Conservation (phyloP, 2,888 invertebrate genomes). For the Synanthedon myopaeformis region DNA sequence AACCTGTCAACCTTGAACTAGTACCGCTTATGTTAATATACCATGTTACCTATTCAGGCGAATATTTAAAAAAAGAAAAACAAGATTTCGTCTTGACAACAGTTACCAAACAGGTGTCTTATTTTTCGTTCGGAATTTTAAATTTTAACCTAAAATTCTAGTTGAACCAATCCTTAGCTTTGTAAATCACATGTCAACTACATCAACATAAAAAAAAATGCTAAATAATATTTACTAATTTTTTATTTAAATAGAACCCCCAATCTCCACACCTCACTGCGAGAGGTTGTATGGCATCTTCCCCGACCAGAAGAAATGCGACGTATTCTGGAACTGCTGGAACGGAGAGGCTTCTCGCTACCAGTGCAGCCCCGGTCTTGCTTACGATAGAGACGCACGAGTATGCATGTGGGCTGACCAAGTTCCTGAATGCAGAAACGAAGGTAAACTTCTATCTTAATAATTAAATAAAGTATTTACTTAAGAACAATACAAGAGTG, state of each 20-base stretch:
- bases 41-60: too few relatives aligned
- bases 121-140: too few relatives aligned
- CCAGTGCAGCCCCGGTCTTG: slow-evolving; percentile 94
- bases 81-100: too few relatives aligned
- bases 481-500: too few relatives aligned
- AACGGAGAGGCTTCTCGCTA: slow-evolving; percentile 94
- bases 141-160: too few relatives aligned
- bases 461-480: not conserved
- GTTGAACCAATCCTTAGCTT: too few relatives aligned
- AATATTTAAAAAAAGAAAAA: too few relatives aligned
- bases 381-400: slow-evolving; percentile 92
- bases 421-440: slow-evolving; percentile 90
- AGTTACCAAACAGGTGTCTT: too few relatives aligned
- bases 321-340: slow-evolving; percentile 98
- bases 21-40: slow-evolving; percentile 14
- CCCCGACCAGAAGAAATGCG: slow-evolving; percentile 87
- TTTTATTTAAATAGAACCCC: slow-evolving; percentile 73
- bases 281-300: slow-evolving; percentile 91
- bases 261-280: slow-evolving; percentile 87
- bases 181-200: too few relatives aligned
- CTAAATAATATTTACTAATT: slow-evolving; percentile 3
- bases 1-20: slow-evolving; percentile 33
- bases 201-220: too few relatives aligned
- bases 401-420: slow-evolving; percentile 98
- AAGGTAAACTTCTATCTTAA: slow-evolving; percentile 69